phyloP scores from a whole-genome alignment of 2,113 vertebrate species.

The Hippoglossus stenolepis region DNA sequence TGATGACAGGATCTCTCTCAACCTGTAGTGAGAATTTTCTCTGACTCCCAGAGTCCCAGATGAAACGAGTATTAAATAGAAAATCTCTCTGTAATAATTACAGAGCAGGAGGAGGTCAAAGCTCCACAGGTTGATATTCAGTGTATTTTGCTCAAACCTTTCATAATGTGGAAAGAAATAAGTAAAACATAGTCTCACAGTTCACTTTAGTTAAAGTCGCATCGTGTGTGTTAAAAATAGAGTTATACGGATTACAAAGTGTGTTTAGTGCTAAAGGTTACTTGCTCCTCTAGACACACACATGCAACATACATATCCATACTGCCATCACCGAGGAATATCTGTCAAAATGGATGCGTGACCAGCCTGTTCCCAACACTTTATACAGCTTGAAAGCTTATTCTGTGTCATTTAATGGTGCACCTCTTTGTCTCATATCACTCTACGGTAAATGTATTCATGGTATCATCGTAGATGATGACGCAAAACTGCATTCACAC shows the following conservation, averaged over 20 bases:
- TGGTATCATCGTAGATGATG: neutral
- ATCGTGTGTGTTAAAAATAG: neutral
- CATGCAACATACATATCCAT: neutral
- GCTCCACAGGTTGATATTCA: neutral
- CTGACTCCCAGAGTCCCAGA: neutral
- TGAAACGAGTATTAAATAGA: neutral
- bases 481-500: neutral
- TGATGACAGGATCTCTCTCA: slow-evolving; percentile 49
- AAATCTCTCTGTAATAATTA: neutral
- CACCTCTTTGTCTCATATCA: no score
- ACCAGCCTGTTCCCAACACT: no score
- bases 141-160: neutral
- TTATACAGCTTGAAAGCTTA: no score
- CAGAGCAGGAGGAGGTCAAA: neutral
- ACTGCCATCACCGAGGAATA: no score
- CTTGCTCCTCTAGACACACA: neutral
- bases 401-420: no score
- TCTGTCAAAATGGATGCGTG: no score
- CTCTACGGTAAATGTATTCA: no score
- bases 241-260: neutral
- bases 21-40: slow-evolving; percentile 1
- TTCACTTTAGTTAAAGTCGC: neutral
- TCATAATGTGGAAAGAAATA: neutral
- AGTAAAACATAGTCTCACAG: no score
- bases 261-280: no score